These are phyloP conservation scores for Neopelma chrysocephalum DNA, from an alignment of 2,797 vertebrate species.

Conservation along the genomic window DNA sequence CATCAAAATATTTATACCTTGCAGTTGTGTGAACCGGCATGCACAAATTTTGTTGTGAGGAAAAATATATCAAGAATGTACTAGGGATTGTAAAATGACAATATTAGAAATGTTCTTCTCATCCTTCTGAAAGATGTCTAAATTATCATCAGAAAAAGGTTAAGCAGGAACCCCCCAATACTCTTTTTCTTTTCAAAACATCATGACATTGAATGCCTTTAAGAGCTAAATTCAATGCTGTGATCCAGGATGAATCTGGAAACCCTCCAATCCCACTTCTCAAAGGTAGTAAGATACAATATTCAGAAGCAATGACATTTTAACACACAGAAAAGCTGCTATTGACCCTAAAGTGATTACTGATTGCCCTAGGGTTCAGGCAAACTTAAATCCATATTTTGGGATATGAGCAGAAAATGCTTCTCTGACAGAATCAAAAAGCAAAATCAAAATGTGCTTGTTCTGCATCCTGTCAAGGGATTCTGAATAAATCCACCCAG, in stretches of 20 bases:
- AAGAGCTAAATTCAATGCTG: not conserved
- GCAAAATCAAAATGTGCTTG: constrained; percentile 14
- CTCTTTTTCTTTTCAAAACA: not conserved
- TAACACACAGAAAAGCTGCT: not conserved
- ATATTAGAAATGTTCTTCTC: not conserved
- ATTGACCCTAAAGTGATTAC: not conserved
- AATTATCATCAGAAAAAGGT: not conserved
- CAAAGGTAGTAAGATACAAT: not conserved
- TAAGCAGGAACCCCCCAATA: not conserved
- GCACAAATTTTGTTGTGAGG: not conserved
- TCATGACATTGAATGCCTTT: not conserved
- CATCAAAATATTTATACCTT: not conserved
- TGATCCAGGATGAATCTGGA: not conserved
- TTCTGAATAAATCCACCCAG: constrained; percentile 16
- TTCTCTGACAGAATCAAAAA: not conserved
- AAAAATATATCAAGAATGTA: not conserved
- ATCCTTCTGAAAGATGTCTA: not conserved
- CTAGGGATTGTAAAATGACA: not conserved
- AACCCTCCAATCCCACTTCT: not conserved
- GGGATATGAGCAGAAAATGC: not conserved
- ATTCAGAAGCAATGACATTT: constrained; percentile 1
- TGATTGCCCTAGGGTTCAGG: not conserved
- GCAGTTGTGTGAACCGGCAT: not conserved
- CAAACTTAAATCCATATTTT: not conserved
- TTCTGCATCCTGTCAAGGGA: not conserved